Evolutionary conservation across 2,797 vertebrate genomes (phyloP), one percentile per base, ranked within the genome.

Genomic region (Sebastes iracundus): DNA sequence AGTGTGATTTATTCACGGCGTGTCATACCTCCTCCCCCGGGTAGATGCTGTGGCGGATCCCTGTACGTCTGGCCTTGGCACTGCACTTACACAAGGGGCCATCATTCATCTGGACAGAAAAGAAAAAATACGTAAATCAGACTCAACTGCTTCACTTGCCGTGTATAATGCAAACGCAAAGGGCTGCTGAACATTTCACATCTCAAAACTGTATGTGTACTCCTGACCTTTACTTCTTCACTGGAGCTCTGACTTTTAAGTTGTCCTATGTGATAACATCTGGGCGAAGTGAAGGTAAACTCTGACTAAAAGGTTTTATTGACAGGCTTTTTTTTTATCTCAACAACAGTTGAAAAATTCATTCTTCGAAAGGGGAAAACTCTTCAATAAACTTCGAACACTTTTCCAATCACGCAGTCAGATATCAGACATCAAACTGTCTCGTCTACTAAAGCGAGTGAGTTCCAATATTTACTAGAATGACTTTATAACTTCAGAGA

Each of bases 31-130:
- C 97, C 93, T 99, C 98, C 0, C 99, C 98, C 0, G 98, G 98
- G 94, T 99, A 99, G 94, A 99, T 99, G 94, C 98, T 98, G 93
- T 99, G 98, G 83, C 98, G 96, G 84, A 99, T 99, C 87, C 98
- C 98, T 0, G 98, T 99, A 69, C 97, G 96, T 76, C 97, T 96
- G 73, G 98, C 97, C 95, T 99, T 99, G 78, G 97, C 96, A 11
- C 98, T 99, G 94, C 99, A 99, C 90, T 99, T 99, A 93, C 99
- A 99, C 88, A 99, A 78, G 55, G 99, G 98, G 10, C 99, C 99
- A 80, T 99, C 98, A 82, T 99, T 99, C 98, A 99, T 99, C 98
- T 99, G 96, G 80, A 90, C 87, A 87, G 71, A 87, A 28, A 77
- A 81, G n/a, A 85, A 75, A 85, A 87, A 75, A 86, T 79, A 86